A percentile compares a stretch with the other conserved stretches of the same genome.
These are phyloP conservation scores for Rhodeus uyekii DNA, from an alignment of 2,797 vertebrate species.

Conservation along the genomic window DNA sequence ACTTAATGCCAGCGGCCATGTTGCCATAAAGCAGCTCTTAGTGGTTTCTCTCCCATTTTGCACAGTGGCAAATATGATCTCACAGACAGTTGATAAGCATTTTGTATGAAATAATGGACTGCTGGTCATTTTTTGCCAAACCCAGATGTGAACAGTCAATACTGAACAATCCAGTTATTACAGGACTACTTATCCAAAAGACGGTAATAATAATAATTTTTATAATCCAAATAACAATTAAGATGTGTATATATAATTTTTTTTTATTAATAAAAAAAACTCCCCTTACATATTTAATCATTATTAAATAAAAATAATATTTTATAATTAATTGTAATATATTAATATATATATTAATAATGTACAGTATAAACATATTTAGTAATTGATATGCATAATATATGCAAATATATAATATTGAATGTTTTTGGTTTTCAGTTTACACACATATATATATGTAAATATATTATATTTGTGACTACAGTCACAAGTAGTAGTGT, in stretches of 20 bases:
- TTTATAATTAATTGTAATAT: too few relatives aligned
- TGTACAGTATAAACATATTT: background rate
- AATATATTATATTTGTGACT: too few relatives aligned
- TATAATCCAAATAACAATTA: too few relatives aligned
- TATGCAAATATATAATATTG: too few relatives aligned
- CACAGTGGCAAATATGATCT: constrained; percentile 3
- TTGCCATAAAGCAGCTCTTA: constrained; percentile 20
- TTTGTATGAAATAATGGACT: background rate
- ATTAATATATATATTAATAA: background rate
- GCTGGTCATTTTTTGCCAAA: background rate
- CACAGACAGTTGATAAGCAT: background rate
- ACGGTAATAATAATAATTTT: background rate
- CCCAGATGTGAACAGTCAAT: background rate
- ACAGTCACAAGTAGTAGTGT: too few relatives aligned
- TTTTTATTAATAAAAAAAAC: too few relatives aligned
- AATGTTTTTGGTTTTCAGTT: too few relatives aligned
- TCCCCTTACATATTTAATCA: too few relatives aligned
- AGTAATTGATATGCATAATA: too few relatives aligned
- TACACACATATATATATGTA: too few relatives aligned
- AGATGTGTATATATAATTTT: background rate
- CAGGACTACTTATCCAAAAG: background rate
- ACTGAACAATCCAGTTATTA: background rate
- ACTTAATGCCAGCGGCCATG: constrained; percentile 23
- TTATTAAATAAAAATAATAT: too few relatives aligned
- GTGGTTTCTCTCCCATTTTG: background rate